These are phyloP conservation scores for Merops nubicus DNA, from an alignment of 2,113 vertebrate species.

Conservation along the genomic window DNA sequence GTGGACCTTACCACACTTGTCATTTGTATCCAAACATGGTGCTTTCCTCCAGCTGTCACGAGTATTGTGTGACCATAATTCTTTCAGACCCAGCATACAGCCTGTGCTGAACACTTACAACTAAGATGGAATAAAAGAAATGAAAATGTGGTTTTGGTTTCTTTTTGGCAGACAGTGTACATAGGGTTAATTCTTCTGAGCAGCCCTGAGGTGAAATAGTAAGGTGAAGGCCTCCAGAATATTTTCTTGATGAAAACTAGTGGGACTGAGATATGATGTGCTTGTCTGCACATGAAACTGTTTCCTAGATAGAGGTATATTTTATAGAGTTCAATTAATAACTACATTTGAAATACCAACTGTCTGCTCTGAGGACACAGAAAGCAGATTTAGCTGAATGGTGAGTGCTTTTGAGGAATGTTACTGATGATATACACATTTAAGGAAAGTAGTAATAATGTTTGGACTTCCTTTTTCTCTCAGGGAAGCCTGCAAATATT, in stretches of 20 bases:
- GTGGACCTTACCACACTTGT: conserved; percentile 60
- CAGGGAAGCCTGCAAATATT: not conserved
- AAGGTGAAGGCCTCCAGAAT: not conserved
- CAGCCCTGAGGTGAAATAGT: conserved; percentile 28
- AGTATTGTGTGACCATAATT: conserved; percentile 65
- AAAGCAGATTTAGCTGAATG: not conserved
- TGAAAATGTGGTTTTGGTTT: conserved; percentile 73
- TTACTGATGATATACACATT: not conserved
- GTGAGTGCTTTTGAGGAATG: not conserved
- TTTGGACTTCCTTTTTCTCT: not conserved
- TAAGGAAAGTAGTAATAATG: not conserved
- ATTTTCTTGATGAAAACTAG: conserved; percentile 47
- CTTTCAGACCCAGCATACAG: conserved; percentile 40
- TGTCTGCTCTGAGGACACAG: not conserved
- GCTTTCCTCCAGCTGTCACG: conserved; percentile 51
- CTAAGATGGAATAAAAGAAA: conserved; percentile 70
- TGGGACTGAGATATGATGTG: not conserved
- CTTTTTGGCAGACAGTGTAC: conserved; percentile 73
- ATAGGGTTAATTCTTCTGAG: conserved; percentile 63
- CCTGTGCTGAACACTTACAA: conserved; percentile 46
- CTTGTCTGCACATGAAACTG: conserved; percentile 25
- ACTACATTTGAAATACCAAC: not conserved
- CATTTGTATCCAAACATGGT: conserved; percentile 61
- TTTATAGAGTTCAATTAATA: conserved; percentile 6
- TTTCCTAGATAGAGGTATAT: not conserved